Evolutionary conservation across 2,113 vertebrate genomes (phyloP).

Genomic region (Tiliqua scincoides): DNA sequence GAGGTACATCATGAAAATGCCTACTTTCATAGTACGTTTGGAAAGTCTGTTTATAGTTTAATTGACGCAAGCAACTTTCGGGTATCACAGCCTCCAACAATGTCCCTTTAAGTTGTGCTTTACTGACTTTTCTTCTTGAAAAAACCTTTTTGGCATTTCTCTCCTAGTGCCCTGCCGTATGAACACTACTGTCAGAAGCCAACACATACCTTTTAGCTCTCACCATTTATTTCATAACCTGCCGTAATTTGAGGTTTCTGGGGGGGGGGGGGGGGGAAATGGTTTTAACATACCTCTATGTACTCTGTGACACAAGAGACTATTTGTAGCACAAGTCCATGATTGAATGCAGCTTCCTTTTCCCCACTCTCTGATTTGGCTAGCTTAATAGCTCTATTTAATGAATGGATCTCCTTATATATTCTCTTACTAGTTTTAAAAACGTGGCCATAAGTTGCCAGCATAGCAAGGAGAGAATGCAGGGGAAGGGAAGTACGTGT

Average conservation of each 20-base stretch:
- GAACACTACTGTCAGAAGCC: constrained; percentile 60
- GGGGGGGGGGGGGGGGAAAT: too few species aligned
- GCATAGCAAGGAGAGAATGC: constrained; percentile 26
- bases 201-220: constrained; percentile 57
- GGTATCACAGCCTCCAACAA: constrained; percentile 38
- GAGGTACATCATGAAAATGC: constrained; percentile 17
- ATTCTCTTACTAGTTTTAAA: constrained; percentile 42
- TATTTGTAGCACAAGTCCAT: constrained; percentile 74
- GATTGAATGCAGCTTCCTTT: constrained; percentile 67
- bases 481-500: constrained; percentile 43
- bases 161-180: constrained; percentile 28
- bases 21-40: constrained; percentile 35
- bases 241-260: constrained; percentile 60
- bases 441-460: constrained; percentile 1
- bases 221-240: constrained; percentile 73
- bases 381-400: constrained; percentile 50
- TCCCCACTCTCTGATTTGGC: constrained; percentile 43
- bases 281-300: constrained; percentile 81
- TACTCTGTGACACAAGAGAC: constrained; percentile 83
- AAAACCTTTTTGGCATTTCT: constrained; percentile 52
- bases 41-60: constrained; percentile 15
- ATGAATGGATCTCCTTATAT: constrained; percentile 70
- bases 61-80: background rate
- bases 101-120: constrained; percentile 62
- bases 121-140: constrained; percentile 41